Evolutionary conservation across 2,888 invertebrate species (phyloP).

Genomic region (Volucella zonaria): DNA sequence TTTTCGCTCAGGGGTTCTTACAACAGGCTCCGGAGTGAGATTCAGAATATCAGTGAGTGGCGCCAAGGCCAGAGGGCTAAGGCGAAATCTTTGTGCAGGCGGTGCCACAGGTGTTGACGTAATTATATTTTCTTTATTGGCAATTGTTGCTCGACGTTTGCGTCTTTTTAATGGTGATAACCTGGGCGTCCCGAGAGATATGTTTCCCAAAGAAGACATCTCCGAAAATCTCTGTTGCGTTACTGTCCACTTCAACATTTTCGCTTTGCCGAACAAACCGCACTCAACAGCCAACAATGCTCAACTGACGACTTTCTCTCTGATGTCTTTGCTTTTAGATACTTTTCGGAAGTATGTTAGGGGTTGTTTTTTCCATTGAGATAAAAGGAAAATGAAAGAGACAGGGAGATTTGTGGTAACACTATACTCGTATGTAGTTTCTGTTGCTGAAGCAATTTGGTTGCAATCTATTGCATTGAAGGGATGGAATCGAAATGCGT

Average conservation of each 20-base stretch:
- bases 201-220: conserved; percentile 71
- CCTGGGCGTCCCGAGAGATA: conserved; percentile 34
- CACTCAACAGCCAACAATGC: conserved; percentile 37
- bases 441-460: conserved; percentile 12
- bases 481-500: neutral
- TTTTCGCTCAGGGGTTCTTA: conserved; percentile 61
- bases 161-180: conserved; percentile 71
- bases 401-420: neutral
- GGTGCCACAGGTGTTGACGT: conserved; percentile 79
- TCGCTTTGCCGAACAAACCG: conserved; percentile 37
- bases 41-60: conserved; percentile 79
- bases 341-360: conserved; percentile 6
- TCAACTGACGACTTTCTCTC: conserved; percentile 58
- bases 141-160: conserved; percentile 78
- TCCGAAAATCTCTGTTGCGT: conserved; percentile 78
- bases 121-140: conserved; percentile 79
- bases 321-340: conserved; percentile 31
- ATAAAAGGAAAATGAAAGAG: conserved; percentile 2
- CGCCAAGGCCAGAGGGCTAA: conserved; percentile 78
- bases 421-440: neutral
- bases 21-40: conserved; percentile 76
- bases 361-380: conserved; percentile 31
- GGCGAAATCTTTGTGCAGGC: conserved; percentile 70
- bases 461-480: neutral
- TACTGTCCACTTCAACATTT: conserved; percentile 82